These are phyloP conservation scores for Callocephalon fimbriatum DNA, from an alignment of 2,113 vertebrate species.

Conservation along the genomic window DNA sequence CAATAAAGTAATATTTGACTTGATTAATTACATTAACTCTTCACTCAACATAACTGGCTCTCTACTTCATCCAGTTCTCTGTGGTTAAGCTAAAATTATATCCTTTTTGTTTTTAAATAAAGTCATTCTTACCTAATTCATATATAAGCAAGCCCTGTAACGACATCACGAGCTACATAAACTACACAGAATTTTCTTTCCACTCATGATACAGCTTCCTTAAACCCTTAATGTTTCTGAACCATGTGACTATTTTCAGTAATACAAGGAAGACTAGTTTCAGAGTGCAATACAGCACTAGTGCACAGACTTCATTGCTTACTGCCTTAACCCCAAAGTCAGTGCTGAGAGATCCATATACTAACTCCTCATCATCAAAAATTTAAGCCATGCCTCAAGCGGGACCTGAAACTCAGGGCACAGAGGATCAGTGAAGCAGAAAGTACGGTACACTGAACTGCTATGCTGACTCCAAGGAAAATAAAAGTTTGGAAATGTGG, in stretches of 20 bases:
- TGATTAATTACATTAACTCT: background rate
- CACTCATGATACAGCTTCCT: background rate
- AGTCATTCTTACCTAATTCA: background rate
- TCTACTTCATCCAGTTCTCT: background rate
- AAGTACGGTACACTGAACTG: background rate
- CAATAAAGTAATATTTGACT: background rate
- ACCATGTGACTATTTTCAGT: background rate
- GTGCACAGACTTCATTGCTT: background rate
- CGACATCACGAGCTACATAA: background rate
- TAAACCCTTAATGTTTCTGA: background rate
- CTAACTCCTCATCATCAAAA: background rate
- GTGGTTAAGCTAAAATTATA: background rate
- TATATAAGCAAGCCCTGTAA: background rate
- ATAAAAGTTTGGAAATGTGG: background rate
- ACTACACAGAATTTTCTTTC: background rate
- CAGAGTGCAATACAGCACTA: background rate
- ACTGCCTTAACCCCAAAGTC: background rate
- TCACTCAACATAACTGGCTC: background rate
- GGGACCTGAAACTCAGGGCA: background rate
- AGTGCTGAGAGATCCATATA: background rate
- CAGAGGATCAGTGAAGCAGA: slow-evolving; percentile 3
- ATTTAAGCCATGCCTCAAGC: background rate
- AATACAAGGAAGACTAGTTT: background rate
- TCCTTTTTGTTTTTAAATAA: background rate
- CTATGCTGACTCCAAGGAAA: background rate